Evolutionary conservation across 2,888 invertebrate genomes (phyloP), one percentile per base, ranked within the genome.

Genomic region (Cephus spinipes): DNA sequence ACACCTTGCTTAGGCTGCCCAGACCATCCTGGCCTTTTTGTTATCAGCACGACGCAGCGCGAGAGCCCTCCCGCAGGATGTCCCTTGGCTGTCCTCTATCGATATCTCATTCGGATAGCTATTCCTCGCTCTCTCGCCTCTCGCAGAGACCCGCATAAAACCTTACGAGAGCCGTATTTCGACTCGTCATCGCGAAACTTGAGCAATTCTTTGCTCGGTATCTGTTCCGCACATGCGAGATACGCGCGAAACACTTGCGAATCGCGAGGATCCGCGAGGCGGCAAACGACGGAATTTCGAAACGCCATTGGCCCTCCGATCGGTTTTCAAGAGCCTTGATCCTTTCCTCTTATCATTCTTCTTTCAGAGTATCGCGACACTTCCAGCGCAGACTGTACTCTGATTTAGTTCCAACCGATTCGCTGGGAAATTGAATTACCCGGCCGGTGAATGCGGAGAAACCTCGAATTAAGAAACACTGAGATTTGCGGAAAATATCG

Each of bases 391-490:
- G 89, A 89, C 88, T 89, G 86, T 89, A 90, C 88, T 81, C 85
- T 88, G 88, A 90, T 90, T 90, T 88, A 89, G 86, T 89, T 90
- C 89, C 85, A 84, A 87, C 87, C 88, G 89, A 89, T 89, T 89
- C 88, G 85, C 84, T 86, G 80, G 85, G 85, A 88, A 90, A 90
- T 90, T 86, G 89, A 90, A 89, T 90, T 89, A 91, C 86, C 83
- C 85, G 81, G 75, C 82, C 83, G 83, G 69, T 82, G 80, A 78
- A 36, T 55, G 71, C 68, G 69, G 68, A 77, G 81, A 80, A 87
- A 87, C 88, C 87, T 88, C 89, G 88, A 91, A 91, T 91, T 90
- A 90, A 89, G 90, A 90, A 91, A 90, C 87, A 90, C 90, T 89
- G 91, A 91, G 90, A 88, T 81, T 83, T 87, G 90, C 90, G 89